Conservation (phyloP, 53 echinoderm and acorn worm species). For the Arbacia lixula region DNA sequence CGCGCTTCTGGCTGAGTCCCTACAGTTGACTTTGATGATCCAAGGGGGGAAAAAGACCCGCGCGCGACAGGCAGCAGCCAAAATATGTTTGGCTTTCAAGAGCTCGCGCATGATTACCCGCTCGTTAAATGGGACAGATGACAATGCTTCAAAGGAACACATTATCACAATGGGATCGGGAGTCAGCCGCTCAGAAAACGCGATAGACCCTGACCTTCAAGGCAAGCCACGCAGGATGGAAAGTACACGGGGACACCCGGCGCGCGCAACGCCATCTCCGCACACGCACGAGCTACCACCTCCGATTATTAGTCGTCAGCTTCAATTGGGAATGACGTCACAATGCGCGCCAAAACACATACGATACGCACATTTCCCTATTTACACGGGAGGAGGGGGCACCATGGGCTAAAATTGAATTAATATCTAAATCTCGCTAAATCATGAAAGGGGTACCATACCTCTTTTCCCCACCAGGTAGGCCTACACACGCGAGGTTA, state of each 20-base stretch:
- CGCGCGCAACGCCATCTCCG: constrained; percentile 22
- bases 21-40: no score
- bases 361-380: neutral
- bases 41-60: no score
- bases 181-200: no score
- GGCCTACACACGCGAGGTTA: constrained; percentile 26
- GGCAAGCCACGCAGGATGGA: neutral
- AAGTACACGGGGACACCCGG: constrained; percentile 30
- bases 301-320: constrained; percentile 1
- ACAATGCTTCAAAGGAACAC: no score
- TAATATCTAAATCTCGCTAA: neutral
- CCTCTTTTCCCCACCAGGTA: neutral
- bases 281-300: constrained; percentile 35
- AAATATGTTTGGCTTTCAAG: no score
- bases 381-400: neutral
- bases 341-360: no score
- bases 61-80: no score
- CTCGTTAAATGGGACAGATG: no score
- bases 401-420: constrained; percentile 2
- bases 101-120: no score
- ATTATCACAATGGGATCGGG: no score
- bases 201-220: constrained; percentile 27
- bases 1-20: no score
- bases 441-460: constrained; percentile 23
- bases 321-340: constrained; percentile 35